A percentile compares a stretch with the other conserved stretches of the same genome.
Conservation (phyloP, 2,797 vertebrate genomes). For the Falco concolor region DNA sequence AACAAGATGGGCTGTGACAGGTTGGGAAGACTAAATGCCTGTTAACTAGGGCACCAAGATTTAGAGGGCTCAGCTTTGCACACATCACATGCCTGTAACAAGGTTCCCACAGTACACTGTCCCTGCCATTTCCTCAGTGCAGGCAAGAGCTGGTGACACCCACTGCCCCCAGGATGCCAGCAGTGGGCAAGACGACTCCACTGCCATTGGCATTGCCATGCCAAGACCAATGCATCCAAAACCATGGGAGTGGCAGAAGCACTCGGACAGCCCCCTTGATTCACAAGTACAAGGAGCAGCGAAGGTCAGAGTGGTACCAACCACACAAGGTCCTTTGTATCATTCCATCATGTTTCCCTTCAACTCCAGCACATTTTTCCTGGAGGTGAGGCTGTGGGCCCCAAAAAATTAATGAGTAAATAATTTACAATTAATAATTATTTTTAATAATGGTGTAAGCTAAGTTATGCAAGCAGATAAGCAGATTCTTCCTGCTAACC, state of each 20-base stretch:
- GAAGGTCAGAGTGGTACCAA: neutral
- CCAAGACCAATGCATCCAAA: neutral
- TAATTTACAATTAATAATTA: neutral
- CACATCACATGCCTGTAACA: neutral
- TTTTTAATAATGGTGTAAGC: neutral
- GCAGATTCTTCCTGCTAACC: neutral
- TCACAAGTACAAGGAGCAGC: neutral
- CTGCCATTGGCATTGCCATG: neutral
- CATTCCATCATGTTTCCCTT: neutral
- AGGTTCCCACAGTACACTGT: neutral
- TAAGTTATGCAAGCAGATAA: neutral
- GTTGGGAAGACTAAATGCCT: slow-evolving; percentile 36
- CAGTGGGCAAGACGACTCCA: neutral
- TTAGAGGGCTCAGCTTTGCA: slow-evolving; percentile 11
- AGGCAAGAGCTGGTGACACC: neutral
- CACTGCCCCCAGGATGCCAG: neutral
- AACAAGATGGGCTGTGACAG: slow-evolving; percentile 31
- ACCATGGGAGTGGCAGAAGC: neutral
- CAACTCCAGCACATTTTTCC: neutral
- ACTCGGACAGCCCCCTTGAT: neutral
- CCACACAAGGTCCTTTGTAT: neutral
- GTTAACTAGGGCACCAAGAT: slow-evolving; percentile 52
- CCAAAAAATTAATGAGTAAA: neutral
- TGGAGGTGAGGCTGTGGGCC: neutral
- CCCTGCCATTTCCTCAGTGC: neutral